Percentiles rank a stretch among this genome's conserved stretches.
These are phyloP conservation scores for Hydrotaea diabolus DNA, from an alignment of 2,888 invertebrate species.

Conservation along the genomic window DNA sequence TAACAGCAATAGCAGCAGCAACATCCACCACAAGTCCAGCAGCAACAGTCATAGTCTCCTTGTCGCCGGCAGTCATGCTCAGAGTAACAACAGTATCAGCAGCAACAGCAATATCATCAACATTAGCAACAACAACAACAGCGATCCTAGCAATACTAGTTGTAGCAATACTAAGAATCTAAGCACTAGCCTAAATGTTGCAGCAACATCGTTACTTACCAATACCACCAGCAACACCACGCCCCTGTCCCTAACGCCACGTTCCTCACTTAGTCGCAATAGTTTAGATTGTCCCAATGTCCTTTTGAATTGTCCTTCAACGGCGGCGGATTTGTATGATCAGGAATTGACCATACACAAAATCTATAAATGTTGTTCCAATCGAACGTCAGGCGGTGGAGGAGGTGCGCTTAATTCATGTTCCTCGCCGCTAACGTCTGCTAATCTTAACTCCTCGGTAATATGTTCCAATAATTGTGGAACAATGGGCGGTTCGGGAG, in stretches of 20 bases:
- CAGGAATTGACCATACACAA: constrained; percentile 80
- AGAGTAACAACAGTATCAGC: constrained; percentile 47
- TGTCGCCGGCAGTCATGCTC: neutral
- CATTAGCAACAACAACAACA: constrained; percentile 42
- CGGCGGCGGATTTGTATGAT: constrained; percentile 73
- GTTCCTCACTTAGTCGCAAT: constrained; percentile 57
- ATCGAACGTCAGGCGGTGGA: neutral
- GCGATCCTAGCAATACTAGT: neutral
- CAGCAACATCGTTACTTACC: constrained; percentile 50
- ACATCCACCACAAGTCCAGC: constrained; percentile 44
- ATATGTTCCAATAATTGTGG: constrained; percentile 51
- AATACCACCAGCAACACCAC: constrained; percentile 2
- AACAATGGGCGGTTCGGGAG: neutral
- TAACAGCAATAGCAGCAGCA: neutral
- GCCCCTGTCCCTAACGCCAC: constrained; percentile 50
- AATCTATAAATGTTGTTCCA: constrained; percentile 79
- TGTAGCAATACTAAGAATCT: constrained; percentile 31
- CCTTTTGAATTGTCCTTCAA: constrained; percentile 31
- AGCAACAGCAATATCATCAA: constrained; percentile 49
- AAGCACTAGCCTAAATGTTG: constrained; percentile 45
- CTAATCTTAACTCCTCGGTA: constrained; percentile 40
- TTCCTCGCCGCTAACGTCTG: neutral
- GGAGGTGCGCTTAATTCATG: neutral
- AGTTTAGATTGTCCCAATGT: constrained; percentile 53
- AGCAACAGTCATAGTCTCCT: neutral